Conservation (phyloP, 2,113 vertebrate species). For the Tachycineta bicolor region DNA sequence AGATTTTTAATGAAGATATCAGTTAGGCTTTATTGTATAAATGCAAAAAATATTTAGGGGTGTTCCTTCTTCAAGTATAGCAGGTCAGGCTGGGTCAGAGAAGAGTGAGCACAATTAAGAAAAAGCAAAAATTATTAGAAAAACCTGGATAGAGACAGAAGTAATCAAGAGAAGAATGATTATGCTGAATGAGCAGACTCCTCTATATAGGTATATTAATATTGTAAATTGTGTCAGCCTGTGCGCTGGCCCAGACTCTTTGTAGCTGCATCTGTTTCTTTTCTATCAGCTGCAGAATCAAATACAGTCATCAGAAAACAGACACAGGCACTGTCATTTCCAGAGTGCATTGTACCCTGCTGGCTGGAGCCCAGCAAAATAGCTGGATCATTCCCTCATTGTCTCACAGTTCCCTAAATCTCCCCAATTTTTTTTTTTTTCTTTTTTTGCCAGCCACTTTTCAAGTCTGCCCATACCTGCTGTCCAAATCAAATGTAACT, state of each 20-base stretch:
- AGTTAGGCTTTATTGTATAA: not conserved
- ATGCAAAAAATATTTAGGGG: not conserved
- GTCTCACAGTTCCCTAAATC: not conserved
- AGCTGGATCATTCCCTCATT: not conserved
- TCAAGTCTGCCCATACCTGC: not conserved
- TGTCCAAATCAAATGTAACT: not conserved
- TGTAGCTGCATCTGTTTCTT: not conserved
- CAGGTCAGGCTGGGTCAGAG: not conserved
- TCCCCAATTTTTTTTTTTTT: not conserved
- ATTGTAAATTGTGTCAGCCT: not conserved
- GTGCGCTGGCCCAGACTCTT: not conserved
- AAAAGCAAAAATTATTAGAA: not conserved
- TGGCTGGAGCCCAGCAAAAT: not conserved
- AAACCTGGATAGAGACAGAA: not conserved
- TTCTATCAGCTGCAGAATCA: conserved; percentile 2
- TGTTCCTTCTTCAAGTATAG: not conserved
- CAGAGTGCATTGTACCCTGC: not conserved
- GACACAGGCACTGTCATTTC: not conserved
- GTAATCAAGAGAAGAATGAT: not conserved
- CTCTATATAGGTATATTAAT: not conserved
- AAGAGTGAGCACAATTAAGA: not conserved
- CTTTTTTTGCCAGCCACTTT: not conserved
- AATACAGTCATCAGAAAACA: not conserved
- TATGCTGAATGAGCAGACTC: not conserved
- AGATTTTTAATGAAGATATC: conserved; percentile 2